A percentile compares a stretch with the other conserved stretches of the same genome.
Evolutionary conservation across 2,888 invertebrate species (phyloP).

Genomic region (Eupeodes luniger): DNA sequence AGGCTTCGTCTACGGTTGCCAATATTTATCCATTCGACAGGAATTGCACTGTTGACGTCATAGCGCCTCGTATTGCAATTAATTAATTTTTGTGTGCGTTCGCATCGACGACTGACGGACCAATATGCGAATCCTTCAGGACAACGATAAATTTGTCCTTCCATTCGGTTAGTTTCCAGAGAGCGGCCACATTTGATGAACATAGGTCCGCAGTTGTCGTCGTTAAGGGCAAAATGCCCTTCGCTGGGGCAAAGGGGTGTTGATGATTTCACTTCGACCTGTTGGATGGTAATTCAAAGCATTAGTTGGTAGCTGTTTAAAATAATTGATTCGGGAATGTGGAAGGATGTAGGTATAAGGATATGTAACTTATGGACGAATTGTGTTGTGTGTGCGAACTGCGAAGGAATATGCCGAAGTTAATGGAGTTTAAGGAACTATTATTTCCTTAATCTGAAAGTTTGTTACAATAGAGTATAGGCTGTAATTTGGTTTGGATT

Average conservation of each 20-base stretch:
- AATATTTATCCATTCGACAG: slow-evolving; percentile 83
- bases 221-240: slow-evolving; percentile 89
- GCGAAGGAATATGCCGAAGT: neutral
- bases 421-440: neutral
- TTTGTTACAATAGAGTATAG: neutral
- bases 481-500: neutral
- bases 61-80: slow-evolving; percentile 85
- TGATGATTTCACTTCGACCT: slow-evolving; percentile 87
- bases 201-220: slow-evolving; percentile 88
- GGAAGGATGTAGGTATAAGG: neutral
- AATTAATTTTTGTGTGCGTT: slow-evolving; percentile 86
- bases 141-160: slow-evolving; percentile 91
- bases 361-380: neutral
- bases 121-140: slow-evolving; percentile 91
- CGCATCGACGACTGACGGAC: slow-evolving; percentile 91
- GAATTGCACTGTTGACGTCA: slow-evolving; percentile 80
- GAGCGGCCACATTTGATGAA: slow-evolving; percentile 89
- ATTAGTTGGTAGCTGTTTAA: slow-evolving; percentile 10
- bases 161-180: slow-evolving; percentile 85
- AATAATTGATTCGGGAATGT: slow-evolving; percentile 24
- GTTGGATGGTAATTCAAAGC: slow-evolving; percentile 70
- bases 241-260: slow-evolving; percentile 87
- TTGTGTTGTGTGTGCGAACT: neutral
- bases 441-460: neutral
- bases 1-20: slow-evolving; percentile 82